Conservation (phyloP, 1,140 invertebrate genomes). For the Drosophila quadrilineata region DNA sequence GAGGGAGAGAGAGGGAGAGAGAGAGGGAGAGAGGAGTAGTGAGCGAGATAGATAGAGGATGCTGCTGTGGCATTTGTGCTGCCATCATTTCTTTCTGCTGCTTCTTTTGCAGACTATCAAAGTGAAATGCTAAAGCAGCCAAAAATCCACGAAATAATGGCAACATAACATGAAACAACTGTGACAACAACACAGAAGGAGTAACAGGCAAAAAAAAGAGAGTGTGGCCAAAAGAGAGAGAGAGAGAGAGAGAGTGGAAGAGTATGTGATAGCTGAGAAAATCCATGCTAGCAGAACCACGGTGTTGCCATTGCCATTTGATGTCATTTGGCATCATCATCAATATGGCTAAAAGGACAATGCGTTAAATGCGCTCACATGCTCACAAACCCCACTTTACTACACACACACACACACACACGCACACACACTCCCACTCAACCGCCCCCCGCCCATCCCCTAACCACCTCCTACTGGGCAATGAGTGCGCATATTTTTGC, state of each 20-base stretch:
- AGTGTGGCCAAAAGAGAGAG: neutral
- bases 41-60: conserved; percentile 1
- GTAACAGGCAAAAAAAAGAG: conserved; percentile 2
- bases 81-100: neutral
- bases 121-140: conserved; percentile 79
- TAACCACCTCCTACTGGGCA: conserved; percentile 28
- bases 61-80: conserved; percentile 18
- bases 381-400: conserved; percentile 9
- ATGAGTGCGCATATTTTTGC: conserved; percentile 65
- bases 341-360: conserved; percentile 80
- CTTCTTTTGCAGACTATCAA: conserved; percentile 58
- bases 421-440: neutral
- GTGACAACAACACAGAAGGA: conserved; percentile 53
- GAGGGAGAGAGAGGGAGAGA: neutral
- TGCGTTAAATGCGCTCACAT: conserved; percentile 69
- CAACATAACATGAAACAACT: conserved; percentile 77
- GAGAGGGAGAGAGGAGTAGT: neutral
- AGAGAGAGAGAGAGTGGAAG: neutral
- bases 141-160: conserved; percentile 79
- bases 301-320: conserved; percentile 71
- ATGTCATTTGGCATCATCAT: conserved; percentile 79
- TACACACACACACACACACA: conserved; percentile 29
- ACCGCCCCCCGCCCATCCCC: neutral
- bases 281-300: conserved; percentile 70
- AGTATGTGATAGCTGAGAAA: conserved; percentile 67